phyloP scores from a whole-genome alignment of 2,888 invertebrate genomes.

The Scaptomyza caliginosa region DNA sequence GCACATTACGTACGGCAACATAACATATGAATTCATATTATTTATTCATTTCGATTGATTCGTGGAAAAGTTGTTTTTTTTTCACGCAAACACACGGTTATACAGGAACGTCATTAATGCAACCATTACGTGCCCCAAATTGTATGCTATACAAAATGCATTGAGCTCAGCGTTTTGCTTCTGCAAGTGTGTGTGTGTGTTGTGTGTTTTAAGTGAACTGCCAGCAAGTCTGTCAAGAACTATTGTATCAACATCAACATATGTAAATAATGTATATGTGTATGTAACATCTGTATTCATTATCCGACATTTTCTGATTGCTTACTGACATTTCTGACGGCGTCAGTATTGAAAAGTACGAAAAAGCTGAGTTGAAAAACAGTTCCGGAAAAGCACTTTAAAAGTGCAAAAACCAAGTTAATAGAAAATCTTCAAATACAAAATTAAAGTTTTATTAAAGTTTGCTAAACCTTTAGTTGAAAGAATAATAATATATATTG shows the following conservation, averaged over 20 bases:
- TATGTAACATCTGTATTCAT: not conserved
- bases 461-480: no score
- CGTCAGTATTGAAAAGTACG: not conserved
- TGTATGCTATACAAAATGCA: constrained; percentile 2
- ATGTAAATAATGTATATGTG: not conserved
- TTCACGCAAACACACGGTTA: not conserved
- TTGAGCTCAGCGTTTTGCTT: not conserved
- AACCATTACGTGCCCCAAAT: not conserved
- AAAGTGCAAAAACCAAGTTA: not conserved
- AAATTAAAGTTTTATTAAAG: no score
- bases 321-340: not conserved
- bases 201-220: not conserved
- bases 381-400: not conserved
- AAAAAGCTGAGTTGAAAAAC: not conserved
- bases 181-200: not conserved
- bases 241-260: not conserved
- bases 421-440: no score
- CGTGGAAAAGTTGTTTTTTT: no score
- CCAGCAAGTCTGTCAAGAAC: not conserved
- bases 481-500: no score
- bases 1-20: not conserved
- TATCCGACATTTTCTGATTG: not conserved
- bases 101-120: not conserved
- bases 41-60: no score
- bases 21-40: no score